Conservation (phyloP, 2,113 vertebrate species). For the Hirundichthys speculiger region DNA sequence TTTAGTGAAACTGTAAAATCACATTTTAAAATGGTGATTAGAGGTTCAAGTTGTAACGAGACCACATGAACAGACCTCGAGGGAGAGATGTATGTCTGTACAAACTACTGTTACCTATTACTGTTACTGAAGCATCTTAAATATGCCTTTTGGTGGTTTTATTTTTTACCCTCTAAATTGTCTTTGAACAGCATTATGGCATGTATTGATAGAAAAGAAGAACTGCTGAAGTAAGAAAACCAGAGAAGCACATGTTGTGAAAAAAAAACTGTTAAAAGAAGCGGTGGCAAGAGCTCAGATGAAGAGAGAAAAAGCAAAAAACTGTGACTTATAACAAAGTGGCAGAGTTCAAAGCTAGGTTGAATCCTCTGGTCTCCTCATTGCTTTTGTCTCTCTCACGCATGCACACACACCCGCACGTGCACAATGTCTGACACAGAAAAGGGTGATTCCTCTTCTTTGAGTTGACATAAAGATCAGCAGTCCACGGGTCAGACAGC, state of each 20-base stretch:
- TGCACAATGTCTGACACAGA: conserved; percentile 47
- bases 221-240: conserved; percentile 10
- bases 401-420: conserved; percentile 12
- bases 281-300: conserved; percentile 22
- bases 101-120: conserved; percentile 32
- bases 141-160: conserved; percentile 18
- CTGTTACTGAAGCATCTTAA: conserved; percentile 39
- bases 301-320: conserved; percentile 48
- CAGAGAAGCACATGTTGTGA: conserved; percentile 20
- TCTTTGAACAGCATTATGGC: not conserved
- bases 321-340: conserved; percentile 66
- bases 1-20: too few relatives aligned
- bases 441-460: conserved; percentile 66
- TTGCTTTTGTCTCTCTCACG: conserved; percentile 34
- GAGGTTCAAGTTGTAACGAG: conserved; percentile 40
- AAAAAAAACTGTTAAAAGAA: not conserved
- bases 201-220: conserved; percentile 6
- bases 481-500: conserved; percentile 50
- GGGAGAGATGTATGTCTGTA: conserved; percentile 24
- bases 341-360: conserved; percentile 67
- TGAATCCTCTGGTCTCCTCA: conserved; percentile 57
- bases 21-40: conserved; percentile 56
- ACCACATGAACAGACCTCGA: conserved; percentile 39
- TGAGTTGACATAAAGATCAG: conserved; percentile 75
- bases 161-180: conserved; percentile 3